Evolutionary conservation across 2,113 vertebrate genomes (phyloP), one percentile per base, ranked within the genome.

Genomic region (Phyllostomus hastatus): DNA sequence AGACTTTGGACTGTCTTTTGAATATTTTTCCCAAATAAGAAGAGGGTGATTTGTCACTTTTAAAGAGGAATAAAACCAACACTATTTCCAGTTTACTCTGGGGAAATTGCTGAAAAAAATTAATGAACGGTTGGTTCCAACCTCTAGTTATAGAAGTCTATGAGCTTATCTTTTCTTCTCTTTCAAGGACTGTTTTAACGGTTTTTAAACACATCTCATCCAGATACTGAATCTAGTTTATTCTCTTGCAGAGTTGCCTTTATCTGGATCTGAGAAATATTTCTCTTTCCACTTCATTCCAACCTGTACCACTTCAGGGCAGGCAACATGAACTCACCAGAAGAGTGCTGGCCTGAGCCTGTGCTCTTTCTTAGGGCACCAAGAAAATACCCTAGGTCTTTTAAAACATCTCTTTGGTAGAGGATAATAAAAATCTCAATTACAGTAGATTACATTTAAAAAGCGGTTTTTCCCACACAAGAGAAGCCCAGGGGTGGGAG

Each of bases 1-100:
- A 80, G n/a, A 86, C 22, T n/a, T 2, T 66, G 64, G 72, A 59
- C 79, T 79, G 26, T 12, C 28, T 78, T 94, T 78, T 24, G 31
- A 94, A 82, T 86, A 66, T 16, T 92, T 92, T 95, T 76, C 38
- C 94, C 64, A 69, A 50, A 52, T 70, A 80, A 95, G 46, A 94
- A 61, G 31, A 41, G 31, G 41, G n/a, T 28, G 81, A 20, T 82
- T 81, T 95, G 61, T 46, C 2, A 81, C 46, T 52, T 76, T 90
- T 92, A 86, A 89, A 70, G 66, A 85, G 85, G 22, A 75, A 38
- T 93, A 84, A 91, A 67, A 78, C 79, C 67, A 86, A 38, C 35
- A 72, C 43, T 57, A 86, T 92, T 95, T 96, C 28, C 46, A 92
- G 61, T 15, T 93, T 66, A n/a, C 59, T 90, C 28, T 78, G 24